Conservation (phyloP, 2,113 vertebrate genomes). For the Aix galericulata region DNA sequence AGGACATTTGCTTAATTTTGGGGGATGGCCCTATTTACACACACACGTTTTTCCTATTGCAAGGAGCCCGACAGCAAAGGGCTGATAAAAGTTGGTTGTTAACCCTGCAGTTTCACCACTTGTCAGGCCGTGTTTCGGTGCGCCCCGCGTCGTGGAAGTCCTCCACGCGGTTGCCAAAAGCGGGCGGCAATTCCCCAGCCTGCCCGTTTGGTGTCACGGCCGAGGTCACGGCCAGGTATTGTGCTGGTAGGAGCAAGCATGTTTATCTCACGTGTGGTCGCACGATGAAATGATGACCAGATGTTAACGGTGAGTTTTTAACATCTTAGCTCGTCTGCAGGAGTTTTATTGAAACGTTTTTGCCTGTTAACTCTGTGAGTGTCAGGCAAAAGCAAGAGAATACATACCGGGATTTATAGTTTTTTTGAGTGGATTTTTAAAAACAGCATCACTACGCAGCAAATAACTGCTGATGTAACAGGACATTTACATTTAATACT, state of each 20-base stretch:
- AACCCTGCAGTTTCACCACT: slow-evolving; percentile 22
- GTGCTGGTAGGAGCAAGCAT: slow-evolving; percentile 61
- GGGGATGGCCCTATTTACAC: neutral
- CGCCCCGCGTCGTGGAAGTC: neutral
- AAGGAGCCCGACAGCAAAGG: neutral
- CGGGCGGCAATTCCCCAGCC: slow-evolving; percentile 51
- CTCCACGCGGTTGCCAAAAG: neutral
- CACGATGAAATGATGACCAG: slow-evolving; percentile 77
- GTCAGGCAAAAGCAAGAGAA: slow-evolving; percentile 34
- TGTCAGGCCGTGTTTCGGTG: neutral
- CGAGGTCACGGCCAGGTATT: slow-evolving; percentile 70
- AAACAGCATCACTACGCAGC: neutral
- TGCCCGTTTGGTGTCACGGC: slow-evolving; percentile 75
- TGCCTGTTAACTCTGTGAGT: slow-evolving; percentile 74
- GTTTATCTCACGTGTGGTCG: slow-evolving; percentile 74
- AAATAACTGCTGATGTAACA: slow-evolving; percentile 39
- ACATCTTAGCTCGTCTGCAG: slow-evolving; percentile 70
- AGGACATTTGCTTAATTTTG: slow-evolving; percentile 45
- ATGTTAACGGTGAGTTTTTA: slow-evolving; percentile 80
- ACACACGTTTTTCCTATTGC: neutral
- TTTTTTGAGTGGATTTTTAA: slow-evolving; percentile 49
- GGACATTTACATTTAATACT: slow-evolving; percentile 41
- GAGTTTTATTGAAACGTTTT: slow-evolving; percentile 76
- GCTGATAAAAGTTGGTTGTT: neutral
- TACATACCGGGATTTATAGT: slow-evolving; percentile 50